Evolutionary conservation across 2,888 invertebrate genomes (phyloP), one percentile per base, ranked within the genome.

Genomic region (Proisotoma minuta): DNA sequence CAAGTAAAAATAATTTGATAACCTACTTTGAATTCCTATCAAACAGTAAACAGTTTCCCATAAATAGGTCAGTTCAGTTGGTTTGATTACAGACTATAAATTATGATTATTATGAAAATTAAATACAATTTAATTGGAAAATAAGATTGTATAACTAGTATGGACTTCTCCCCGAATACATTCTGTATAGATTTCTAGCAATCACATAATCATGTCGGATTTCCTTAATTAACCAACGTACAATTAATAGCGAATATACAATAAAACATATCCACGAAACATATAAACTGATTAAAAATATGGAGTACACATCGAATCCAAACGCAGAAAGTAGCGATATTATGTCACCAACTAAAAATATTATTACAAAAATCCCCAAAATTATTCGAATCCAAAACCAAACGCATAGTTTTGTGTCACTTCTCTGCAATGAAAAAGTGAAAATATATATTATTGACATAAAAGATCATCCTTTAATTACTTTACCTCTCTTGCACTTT

Each of bases 111-210:
- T n/a, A n/a, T n/a, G n/a, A n/a, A n/a, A n/a, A n/a, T n/a, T n/a
- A n/a, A n/a, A n/a, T n/a, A n/a, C n/a, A n/a, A n/a, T n/a, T n/a
- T n/a, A n/a, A n/a, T n/a, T n/a, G n/a, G n/a, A n/a, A n/a, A n/a
- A n/a, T n/a, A n/a, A n/a, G n/a, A n/a, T n/a, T n/a, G n/a, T n/a
- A n/a, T n/a, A n/a, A 34, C 20, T 24, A 43, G 43, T 40, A 66
- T 1, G 66, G 66, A 27, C 63, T 66, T 50, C 66, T 59, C 22
- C 66, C 66, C 2, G 66, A 66, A 20, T 66, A 66, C 47, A 66
- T 60, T 29, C 59, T 62, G 39, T 66, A 66, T 62, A 66, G 62
- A 54, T 54, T 66, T 54, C 66, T 51, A 8, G 66, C 66, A 27
- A 63, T 57, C 15, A 60, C 48, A 27, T 62, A 57, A 47, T 66